Percentiles rank a stretch among this genome's conserved stretches.
Conservation (phyloP, 2,113 vertebrate genomes). For the Scopus umbretta region DNA sequence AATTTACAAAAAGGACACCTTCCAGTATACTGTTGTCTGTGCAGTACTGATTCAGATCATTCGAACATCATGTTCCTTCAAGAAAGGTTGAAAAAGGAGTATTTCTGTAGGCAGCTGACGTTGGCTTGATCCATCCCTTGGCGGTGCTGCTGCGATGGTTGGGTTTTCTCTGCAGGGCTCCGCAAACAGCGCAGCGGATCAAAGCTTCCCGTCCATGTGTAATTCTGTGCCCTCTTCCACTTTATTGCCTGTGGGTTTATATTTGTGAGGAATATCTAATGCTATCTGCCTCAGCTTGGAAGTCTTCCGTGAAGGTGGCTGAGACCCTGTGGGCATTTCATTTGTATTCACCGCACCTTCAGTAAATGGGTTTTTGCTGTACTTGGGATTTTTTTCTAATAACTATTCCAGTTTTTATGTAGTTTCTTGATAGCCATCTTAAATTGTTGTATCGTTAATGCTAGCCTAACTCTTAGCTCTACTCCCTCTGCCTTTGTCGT, state of each 20-base stretch:
- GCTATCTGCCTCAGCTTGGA: no score
- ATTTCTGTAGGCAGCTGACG: neutral
- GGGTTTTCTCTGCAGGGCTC: neutral
- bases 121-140: neutral
- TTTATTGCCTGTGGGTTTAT: neutral
- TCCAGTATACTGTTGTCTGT: no score
- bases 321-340: neutral
- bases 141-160: neutral
- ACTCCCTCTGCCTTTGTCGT: neutral
- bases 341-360: neutral
- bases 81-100: neutral
- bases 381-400: neutral
- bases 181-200: neutral
- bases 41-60: no score
- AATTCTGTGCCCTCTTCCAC: neutral
- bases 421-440: neutral
- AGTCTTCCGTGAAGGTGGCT: neutral
- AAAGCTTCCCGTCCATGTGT: neutral
- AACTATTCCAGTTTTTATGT: neutral
- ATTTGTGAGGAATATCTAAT: neutral
- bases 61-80: neutral
- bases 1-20: neutral
- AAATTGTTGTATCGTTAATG: neutral
- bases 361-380: neutral
- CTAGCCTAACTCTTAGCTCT: neutral